Evolutionary conservation across 2,888 invertebrate species (phyloP), one percentile per base, ranked within the genome.

Genomic region (Peribatodes rhomboidaria): DNA sequence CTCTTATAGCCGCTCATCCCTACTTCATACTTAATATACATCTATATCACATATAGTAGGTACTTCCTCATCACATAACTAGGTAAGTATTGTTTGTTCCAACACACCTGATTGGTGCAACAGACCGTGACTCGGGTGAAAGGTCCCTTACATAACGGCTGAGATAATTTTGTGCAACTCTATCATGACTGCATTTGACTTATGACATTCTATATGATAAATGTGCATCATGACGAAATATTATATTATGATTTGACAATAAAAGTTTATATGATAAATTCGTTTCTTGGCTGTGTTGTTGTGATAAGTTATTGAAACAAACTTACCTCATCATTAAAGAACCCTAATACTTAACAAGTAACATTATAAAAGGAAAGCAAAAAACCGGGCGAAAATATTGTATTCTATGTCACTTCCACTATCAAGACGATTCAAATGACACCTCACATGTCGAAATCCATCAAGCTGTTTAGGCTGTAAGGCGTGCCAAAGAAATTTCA

Each of bases 141-240:
- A 84, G 82, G 82, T 77, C 71, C 71, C 60, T 81, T 78, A 70
- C 68, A 75, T 68, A 84, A 84, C 63, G 10, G 16, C 64, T 61
- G 53, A 60, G 61, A 66, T 72, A 65, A 75, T 58, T 54, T 49
- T 63, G 53, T 63, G 63, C 61, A 62, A 57, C 57, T 62, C 44
- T 53, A 57, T 49, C 39, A 61, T 56, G 42, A 60, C 71, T 62
- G 50, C 44, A 44, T 62, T 77, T 75, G 77, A 79, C 78, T 74
- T 79, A 67, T 76, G 75, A 75, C 76, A 71, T 54, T 46, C 16
- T 44, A 54, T n/a, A 27, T 13, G 9, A 41, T 52, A 13, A 56
- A 55, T 61, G 33, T 55, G 60, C 44, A 61, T 22, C 2, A 13
- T 39, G 39, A 14, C 14, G 39, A 53, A 53, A 53, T 53, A 20